These are phyloP conservation scores for Pogoniulus pusillus DNA, from an alignment of 2,797 vertebrate genomes.

Conservation along the genomic window DNA sequence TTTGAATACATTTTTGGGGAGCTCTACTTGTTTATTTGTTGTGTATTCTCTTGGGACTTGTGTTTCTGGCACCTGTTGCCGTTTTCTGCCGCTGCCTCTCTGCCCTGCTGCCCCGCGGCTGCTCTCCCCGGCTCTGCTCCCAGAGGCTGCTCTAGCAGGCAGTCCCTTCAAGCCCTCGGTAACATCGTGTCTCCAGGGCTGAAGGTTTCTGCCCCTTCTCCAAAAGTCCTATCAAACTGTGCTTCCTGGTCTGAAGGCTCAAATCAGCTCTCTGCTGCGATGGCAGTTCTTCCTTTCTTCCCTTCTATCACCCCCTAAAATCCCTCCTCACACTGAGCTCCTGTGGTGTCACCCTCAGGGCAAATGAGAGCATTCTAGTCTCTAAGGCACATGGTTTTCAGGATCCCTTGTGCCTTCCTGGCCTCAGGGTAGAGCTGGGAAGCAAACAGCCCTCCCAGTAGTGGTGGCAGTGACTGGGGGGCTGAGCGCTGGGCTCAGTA, in stretches of 20 bases:
- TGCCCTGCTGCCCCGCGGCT: not conserved
- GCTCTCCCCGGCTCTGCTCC: not conserved
- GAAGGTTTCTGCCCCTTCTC: not conserved
- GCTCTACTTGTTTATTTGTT: not conserved
- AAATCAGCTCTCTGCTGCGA: not conserved
- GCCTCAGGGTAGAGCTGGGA: not conserved
- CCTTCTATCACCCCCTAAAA: not conserved
- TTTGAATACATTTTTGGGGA: not conserved
- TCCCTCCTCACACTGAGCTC: not conserved
- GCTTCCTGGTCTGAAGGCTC: not conserved
- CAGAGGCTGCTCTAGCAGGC: not conserved
- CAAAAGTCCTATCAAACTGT: not conserved
- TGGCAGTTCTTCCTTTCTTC: not conserved
- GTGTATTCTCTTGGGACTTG: not conserved
- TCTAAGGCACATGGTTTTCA: fast-evolving
- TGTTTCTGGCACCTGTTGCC: not conserved
- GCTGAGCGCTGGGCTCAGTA: not conserved
- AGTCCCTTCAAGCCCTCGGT: not conserved
- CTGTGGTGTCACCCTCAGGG: not conserved
- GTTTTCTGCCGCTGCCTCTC: not conserved
- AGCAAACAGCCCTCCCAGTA: fast-evolving
- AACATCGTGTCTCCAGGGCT: not conserved
- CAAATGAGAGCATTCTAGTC: not conserved
- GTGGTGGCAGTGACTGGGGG: not conserved
- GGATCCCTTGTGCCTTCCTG: not conserved